phyloP scores from a whole-genome alignment of 2,113 vertebrate species.

The Globicephala melas region DNA sequence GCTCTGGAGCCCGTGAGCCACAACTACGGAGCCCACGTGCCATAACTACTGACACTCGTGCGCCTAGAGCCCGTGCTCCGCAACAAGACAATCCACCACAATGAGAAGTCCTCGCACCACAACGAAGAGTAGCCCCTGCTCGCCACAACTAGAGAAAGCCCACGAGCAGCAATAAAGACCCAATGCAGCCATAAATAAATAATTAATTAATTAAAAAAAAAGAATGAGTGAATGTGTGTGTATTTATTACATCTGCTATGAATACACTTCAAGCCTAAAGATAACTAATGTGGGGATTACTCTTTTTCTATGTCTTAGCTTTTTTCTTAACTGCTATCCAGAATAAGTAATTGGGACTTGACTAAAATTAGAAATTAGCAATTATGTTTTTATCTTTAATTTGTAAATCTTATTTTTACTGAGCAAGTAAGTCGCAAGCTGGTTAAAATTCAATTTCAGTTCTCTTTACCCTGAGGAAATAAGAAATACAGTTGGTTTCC shows the following conservation, averaged over 20 bases:
- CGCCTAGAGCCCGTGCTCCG: too few species aligned
- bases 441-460: conserved; percentile 43
- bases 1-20: too few species aligned
- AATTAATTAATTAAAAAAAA: too few species aligned
- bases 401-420: conserved; percentile 35
- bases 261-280: conserved; percentile 16
- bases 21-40: too few species aligned
- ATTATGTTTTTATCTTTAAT: conserved; percentile 27
- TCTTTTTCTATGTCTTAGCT: background rate
- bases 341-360: background rate
- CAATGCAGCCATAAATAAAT: too few species aligned
- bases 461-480: conserved; percentile 20
- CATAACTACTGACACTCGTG: too few species aligned
- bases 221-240: background rate
- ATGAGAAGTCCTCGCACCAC: too few species aligned
- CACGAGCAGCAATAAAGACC: too few species aligned
- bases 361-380: conserved; percentile 30
- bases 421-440: conserved; percentile 3
- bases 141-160: too few species aligned
- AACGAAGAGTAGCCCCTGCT: too few species aligned
- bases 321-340: background rate
- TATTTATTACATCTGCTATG: background rate
- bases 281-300: background rate
- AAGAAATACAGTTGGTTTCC: background rate
- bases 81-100: too few species aligned